Conservation (phyloP, 2,888 invertebrate species). For the Macrophya annulata region DNA sequence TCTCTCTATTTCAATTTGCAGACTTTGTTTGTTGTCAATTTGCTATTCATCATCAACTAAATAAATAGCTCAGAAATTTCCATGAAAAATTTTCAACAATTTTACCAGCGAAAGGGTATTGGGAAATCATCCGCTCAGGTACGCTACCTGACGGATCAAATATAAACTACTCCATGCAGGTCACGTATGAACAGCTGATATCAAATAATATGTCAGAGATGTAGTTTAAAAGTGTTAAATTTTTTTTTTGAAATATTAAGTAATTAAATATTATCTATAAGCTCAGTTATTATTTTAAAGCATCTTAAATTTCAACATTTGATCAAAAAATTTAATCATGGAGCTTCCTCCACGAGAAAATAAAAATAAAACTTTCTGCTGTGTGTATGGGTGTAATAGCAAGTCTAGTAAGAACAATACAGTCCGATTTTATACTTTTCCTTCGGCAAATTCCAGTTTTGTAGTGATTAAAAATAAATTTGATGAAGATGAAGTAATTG, state of each 20-base stretch:
- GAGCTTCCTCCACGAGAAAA: conserved; percentile 18
- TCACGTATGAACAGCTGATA: background rate
- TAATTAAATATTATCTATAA: background rate
- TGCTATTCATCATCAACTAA: too few relatives aligned
- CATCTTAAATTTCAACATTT: background rate
- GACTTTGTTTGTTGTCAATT: too few relatives aligned
- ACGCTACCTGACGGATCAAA: conserved; percentile 2
- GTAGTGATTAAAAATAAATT: conserved; percentile 11
- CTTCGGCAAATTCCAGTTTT: conserved; percentile 14
- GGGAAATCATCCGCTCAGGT: conserved; percentile 10
- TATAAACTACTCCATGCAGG: conserved; percentile 9
- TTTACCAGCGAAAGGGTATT: too few relatives aligned
- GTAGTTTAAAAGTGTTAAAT: background rate
- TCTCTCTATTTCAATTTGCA: too few relatives aligned
- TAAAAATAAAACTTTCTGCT: conserved; percentile 19
- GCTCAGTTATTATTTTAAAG: background rate
- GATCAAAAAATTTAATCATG: background rate
- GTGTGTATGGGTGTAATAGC: too few relatives aligned
- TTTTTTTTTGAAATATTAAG: background rate
- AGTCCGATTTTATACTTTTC: conserved; percentile 28
- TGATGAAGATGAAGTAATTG: conserved; percentile 19
- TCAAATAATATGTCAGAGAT: background rate
- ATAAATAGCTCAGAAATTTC: too few relatives aligned
- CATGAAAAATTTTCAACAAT: too few relatives aligned
- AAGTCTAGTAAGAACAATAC: conserved; percentile 11